Evolutionary conservation across 1,140 invertebrate genomes (phyloP).

Genomic region (Plectrocnemia conspersa): DNA sequence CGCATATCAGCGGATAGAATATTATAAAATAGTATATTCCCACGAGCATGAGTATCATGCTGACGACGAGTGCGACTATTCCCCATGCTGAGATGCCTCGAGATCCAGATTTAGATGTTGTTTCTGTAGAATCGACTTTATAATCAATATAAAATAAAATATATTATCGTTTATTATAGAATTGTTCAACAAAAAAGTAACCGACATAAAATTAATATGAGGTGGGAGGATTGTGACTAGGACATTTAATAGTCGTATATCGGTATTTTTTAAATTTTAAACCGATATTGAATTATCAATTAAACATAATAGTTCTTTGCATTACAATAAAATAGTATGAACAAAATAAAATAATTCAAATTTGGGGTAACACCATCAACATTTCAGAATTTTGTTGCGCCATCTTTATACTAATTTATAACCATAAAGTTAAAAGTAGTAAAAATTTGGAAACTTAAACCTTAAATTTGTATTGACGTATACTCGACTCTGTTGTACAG

Average conservation of each 20-base stretch:
- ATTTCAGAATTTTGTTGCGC: no score
- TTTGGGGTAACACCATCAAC: no score
- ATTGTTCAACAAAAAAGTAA: no score
- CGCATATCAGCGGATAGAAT: slow-evolving; percentile 57
- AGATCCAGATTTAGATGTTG: not conserved
- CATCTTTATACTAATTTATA: no score
- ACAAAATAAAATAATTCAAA: no score
- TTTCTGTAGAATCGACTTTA: not conserved
- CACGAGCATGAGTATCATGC: slow-evolving; percentile 50
- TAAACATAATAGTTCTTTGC: no score
- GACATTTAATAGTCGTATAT: not conserved
- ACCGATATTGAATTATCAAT: not conserved
- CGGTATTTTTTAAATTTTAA: not conserved
- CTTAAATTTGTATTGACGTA: no score
- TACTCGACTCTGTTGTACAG: no score
- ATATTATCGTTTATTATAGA: not conserved
- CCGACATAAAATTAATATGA: not conserved
- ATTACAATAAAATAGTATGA: no score
- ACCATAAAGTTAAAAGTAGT: no score
- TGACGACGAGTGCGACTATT: slow-evolving; percentile 52
- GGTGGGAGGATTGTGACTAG: not conserved
- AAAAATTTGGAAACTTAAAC: no score
- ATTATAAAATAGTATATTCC: slow-evolving; percentile 57
- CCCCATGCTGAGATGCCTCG: slow-evolving; percentile 57
- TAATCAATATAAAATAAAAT: not conserved